A percentile compares a stretch with the other conserved stretches of the same genome.
These are phyloP conservation scores for Cryptoprocta ferox DNA, from an alignment of 2,797 vertebrate genomes.

Conservation along the genomic window DNA sequence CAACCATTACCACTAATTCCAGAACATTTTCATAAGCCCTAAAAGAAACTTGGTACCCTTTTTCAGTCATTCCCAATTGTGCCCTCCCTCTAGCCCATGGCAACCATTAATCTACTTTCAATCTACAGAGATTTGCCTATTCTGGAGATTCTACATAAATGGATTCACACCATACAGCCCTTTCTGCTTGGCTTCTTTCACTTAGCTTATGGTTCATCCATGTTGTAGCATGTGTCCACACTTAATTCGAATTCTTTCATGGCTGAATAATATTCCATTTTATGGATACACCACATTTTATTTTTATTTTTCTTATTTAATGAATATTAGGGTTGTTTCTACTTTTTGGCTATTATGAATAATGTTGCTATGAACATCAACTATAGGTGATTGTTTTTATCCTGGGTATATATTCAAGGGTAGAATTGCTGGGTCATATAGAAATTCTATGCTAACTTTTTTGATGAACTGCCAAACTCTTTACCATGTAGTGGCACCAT, in stretches of 20 bases:
- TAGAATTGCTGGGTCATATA: neutral
- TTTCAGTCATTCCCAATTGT: neutral
- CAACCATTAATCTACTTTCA: neutral
- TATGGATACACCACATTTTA: neutral
- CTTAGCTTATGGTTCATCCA: neutral
- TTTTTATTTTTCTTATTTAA: neutral
- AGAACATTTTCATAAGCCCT: neutral
- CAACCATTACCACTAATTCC: neutral
- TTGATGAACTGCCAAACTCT: neutral
- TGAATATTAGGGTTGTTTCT: neutral
- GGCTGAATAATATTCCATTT: neutral
- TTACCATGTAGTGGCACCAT: neutral
- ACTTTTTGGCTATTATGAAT: neutral
- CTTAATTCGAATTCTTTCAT: neutral
- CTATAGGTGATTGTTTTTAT: neutral
- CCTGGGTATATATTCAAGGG: neutral
- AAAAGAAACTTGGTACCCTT: neutral
- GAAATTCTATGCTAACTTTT: conserved; percentile 5
- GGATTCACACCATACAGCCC: neutral
- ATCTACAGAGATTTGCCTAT: neutral
- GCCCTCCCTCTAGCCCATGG: neutral
- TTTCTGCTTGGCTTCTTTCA: neutral
- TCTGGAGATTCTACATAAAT: neutral
- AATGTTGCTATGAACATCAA: neutral
- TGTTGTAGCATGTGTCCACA: neutral